Evolutionary conservation across 2,888 invertebrate genomes (phyloP).

Genomic region (Chironomus riparius): DNA sequence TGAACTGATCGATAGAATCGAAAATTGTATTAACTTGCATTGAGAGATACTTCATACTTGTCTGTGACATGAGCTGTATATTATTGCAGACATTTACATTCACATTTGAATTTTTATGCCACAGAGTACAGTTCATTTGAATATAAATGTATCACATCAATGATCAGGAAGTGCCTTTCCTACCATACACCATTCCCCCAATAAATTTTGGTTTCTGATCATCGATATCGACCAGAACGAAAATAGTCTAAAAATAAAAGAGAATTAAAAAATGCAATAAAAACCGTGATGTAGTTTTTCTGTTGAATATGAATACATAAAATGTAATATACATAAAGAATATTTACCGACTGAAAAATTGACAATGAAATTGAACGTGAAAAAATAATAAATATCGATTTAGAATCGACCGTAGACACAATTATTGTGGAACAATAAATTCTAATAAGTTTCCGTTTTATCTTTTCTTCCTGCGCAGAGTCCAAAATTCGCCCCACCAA

Average conservation of each 20-base stretch:
- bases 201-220: neutral
- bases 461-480: conserved; percentile 37
- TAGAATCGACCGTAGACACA: neutral
- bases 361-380: conserved; percentile 15
- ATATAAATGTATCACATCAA: conserved; percentile 6
- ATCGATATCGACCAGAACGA: neutral
- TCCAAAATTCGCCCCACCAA: conserved; percentile 56
- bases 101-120: neutral
- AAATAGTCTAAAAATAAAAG: too few relatives aligned
- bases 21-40: too few relatives aligned
- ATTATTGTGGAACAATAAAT: neutral
- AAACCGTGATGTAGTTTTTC: too few relatives aligned
- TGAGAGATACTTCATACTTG: too few relatives aligned
- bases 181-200: neutral
- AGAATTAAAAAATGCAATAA: too few relatives aligned
- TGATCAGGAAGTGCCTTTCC: conserved; percentile 9
- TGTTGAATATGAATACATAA: neutral
- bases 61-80: neutral
- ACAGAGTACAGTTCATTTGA: neutral
- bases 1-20: too few relatives aligned
- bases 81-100: neutral
- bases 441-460: neutral
- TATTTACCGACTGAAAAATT: conserved; percentile 23
- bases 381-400: neutral
- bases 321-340: neutral